Percentiles rank a stretch among this genome's conserved stretches.
phyloP scores from a whole-genome alignment of 1,140 invertebrate species.

The Geopemphigus sp. region DNA sequence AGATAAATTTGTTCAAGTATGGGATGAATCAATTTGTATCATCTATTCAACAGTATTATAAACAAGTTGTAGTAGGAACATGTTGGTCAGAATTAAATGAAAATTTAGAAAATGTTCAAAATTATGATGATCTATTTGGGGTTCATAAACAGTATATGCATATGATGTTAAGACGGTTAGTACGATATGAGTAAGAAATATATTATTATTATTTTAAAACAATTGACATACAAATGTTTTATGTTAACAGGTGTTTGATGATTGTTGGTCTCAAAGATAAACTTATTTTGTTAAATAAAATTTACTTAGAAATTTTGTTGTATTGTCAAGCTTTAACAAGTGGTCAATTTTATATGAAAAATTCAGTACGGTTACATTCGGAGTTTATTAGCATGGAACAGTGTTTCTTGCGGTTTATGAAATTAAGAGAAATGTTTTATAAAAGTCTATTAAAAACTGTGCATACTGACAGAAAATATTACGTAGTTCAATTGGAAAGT shows the following conservation, averaged over 20 bases:
- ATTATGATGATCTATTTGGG: slow-evolving; percentile 22
- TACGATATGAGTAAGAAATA: neutral
- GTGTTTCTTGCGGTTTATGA: neutral
- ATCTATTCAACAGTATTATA: slow-evolving; percentile 44
- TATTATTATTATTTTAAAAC: neutral
- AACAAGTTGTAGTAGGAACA: slow-evolving; percentile 17
- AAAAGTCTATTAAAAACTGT: neutral
- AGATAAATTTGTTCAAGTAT: slow-evolving; percentile 42
- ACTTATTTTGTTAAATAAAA: slow-evolving; percentile 20
- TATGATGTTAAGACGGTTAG: slow-evolving; percentile 8
- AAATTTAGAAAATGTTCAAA: slow-evolving; percentile 5
- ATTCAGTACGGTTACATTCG: slow-evolving; percentile 9
- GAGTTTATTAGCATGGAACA: slow-evolving; percentile 15
- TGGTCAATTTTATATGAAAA: slow-evolving; percentile 18
- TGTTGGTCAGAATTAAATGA: slow-evolving; percentile 27
- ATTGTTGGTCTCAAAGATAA: slow-evolving; percentile 42
- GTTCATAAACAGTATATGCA: slow-evolving; percentile 42
- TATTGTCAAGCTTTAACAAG: slow-evolving; percentile 10
- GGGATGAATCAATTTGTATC: slow-evolving; percentile 34
- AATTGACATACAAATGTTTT: neutral
- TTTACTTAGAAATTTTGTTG: slow-evolving; percentile 23
- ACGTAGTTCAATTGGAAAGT: neutral
- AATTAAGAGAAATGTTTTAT: slow-evolving; percentile 29
- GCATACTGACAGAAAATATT: neutral
- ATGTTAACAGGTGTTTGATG: slow-evolving; percentile 31